Evolutionary conservation across 2,797 vertebrate genomes (phyloP), one percentile per base, ranked within the genome.

Genomic region (Simalia tracyae): DNA sequence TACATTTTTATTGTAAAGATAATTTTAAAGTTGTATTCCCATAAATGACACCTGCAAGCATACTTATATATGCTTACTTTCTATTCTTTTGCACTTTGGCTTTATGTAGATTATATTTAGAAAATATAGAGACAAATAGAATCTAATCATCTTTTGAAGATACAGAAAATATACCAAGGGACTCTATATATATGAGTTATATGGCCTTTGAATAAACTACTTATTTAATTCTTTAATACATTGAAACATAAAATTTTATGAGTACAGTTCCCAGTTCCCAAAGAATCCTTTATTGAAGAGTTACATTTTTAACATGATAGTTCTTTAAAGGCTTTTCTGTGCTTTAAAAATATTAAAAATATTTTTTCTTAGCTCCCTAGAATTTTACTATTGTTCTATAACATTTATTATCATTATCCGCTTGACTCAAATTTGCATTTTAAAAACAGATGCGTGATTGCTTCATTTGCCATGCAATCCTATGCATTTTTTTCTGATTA

Each of bases 391-490:
- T 36, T 22, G 0, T 85, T 24, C 8, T 26, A 50, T 0, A 0
- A 42, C 85, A 68, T 61, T 57, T 19, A 9, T 94, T 66, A 17
- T 93, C 50, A 87, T 46, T 0, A 10, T 89, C 93, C 1, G 26
- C 19, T n/a, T 50, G 8, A 60, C 60, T 60, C 28, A 89, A 86
- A 92, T 0, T 0, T 88, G 46, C 94, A 88, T 91, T 91, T 4
- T 42, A 24, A 88, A 36, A 24, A 66, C 91, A 57, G 54, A 88
- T 94, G 57, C 7, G 4, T 94, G 57, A 89, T 54, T 46, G 56
- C 86, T 94, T 50, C 56, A 90, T 94, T 90, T 36, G 50, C 36
- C 72, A 42, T 76, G 72, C 42, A 81, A 81, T 81, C 46, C 19
- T 42, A 81, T 81, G 19, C 46, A 46, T 81, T 81, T 0, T 84